Evolutionary conservation across 2,113 vertebrate genomes (phyloP).

Genomic region (Phaetusa simplex): DNA sequence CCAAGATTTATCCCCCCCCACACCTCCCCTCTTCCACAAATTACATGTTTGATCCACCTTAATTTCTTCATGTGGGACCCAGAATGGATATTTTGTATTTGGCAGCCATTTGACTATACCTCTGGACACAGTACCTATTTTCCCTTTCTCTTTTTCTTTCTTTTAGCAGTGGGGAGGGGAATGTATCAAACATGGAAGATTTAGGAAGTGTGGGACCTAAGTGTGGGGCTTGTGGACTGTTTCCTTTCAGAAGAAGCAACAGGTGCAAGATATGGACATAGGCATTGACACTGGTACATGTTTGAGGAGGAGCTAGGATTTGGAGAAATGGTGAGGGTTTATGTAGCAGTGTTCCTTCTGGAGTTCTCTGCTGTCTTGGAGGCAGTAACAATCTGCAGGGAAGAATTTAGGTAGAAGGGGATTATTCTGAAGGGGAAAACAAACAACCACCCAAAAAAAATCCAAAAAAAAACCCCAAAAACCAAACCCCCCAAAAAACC

Average conservation of each 20-base stretch:
- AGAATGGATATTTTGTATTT: not conserved
- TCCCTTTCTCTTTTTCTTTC: not conserved
- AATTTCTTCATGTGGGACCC: not conserved
- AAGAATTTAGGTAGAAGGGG: not conserved
- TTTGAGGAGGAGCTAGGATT: not conserved
- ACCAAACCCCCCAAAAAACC: not conserved
- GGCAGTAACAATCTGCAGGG: not conserved
- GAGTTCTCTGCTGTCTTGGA: not conserved
- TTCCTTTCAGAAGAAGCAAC: not conserved
- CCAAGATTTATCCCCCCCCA: not conserved
- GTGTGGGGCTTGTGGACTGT: not conserved
- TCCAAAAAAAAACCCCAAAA: not conserved
- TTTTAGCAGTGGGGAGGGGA: not conserved
- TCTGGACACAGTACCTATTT: not conserved
- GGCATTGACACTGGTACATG: not conserved
- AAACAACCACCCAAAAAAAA: not conserved
- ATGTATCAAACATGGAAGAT: not conserved
- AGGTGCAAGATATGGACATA: not conserved
- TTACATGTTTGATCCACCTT: rapidly evolving
- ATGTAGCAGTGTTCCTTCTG: not conserved
- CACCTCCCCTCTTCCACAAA: not conserved
- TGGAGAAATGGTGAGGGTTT: not conserved
- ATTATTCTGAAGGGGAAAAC: not conserved
- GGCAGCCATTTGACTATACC: not conserved
- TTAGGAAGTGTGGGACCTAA: not conserved